Evolutionary conservation across 2,888 invertebrate genomes (phyloP), one percentile per base, ranked within the genome.

Genomic region (Tryphoninae sp.): DNA sequence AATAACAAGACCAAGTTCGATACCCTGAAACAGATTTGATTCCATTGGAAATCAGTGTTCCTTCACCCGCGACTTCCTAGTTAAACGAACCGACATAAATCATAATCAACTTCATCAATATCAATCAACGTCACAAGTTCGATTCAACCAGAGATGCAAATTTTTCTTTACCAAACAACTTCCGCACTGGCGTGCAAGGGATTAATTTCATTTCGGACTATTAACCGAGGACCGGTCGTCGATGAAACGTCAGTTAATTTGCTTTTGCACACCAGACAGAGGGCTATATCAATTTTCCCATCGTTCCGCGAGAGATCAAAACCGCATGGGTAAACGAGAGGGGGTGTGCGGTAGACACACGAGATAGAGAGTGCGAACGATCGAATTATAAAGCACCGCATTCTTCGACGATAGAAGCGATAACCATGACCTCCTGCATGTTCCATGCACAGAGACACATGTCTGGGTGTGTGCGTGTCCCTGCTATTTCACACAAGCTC

Each of bases 321-420:
- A 74, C 78, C 78, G 42, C 78, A 67, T 55, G 19, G 55, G 82
- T 72, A 76, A 74, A 67, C 72, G 71, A 78, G 65, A 53, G 72
- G 51, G 72, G 51, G 65, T 51, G n/a, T 68, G 62, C 65, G 58
- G 65, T 58, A 16, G 19, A 68, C 55, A 33, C 23, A 19, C n/a
- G 62, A 71, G 49, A 69, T 51, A 68, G 72, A 55, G 76, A 76
- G 76, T 61, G 79, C 76, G 72, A 71, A 64, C 73, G 79, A 82
- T 82, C 72, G 79, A 82, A 82, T 82, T 76, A 82, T 77, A 76
- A 79, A 82, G 76, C 68, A 69, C 79, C 79, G 72, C 79, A 73
- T 82, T 82, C 82, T 82, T 82, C 82, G 76, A 72, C 76, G 65
- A 72, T 67, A 58, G 58, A 76, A 79, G 68, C 19, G 76, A 79